Base-by-base conservation (phyloP, 2,888 invertebrate genomes). In the Halictus ligatus region DNA sequence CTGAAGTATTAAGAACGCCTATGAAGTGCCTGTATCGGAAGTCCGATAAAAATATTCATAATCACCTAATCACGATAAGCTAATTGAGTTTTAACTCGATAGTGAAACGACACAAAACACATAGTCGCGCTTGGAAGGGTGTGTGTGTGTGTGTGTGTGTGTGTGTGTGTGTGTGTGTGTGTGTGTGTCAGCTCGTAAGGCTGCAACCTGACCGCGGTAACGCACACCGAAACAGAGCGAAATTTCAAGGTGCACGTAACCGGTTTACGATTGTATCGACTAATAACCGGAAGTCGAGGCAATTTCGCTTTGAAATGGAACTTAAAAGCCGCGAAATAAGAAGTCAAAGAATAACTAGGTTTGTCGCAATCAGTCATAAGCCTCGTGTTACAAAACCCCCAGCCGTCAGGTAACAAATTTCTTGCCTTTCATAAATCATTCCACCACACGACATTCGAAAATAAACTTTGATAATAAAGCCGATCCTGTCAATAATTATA, bases 201-300 rank as follows among this genome's bases (percentile, higher is more conserved):
- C 29, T 21, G 50, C 21, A 8, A 54, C 50, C 8, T 54, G 3
- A 46, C 13, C n/a, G 35, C 50, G 50, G 64, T 15, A 25, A 58
- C 29, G 13, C 12, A 40, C 35, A 50, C 72, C 18, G 35, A 50
- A 25, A 50, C 77, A n/a, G 5, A 35, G 25, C 21, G 48, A 75
- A 83, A 79, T 79, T 83, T 46, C 74, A 46, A n/a, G 69, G 75
- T 73, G 77, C 75, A 72, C 75, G 64, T 80, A 35, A 77, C 50
- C 67, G 73, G 43, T 67, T 15, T 29, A 72, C 48, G 84, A 84
- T 84, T 21, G 21, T 84, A 81, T 84, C 84, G 25, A 67, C 46
- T 84, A 84, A 84, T 78, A 81, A 77, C 73, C 72, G 81, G 81
- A 81, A 69, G 84, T 46, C 40, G 8, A 48, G 35, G 40, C 58